Conservation (phyloP, 2,797 vertebrate genomes). For the Sorex maritimensis region DNA sequence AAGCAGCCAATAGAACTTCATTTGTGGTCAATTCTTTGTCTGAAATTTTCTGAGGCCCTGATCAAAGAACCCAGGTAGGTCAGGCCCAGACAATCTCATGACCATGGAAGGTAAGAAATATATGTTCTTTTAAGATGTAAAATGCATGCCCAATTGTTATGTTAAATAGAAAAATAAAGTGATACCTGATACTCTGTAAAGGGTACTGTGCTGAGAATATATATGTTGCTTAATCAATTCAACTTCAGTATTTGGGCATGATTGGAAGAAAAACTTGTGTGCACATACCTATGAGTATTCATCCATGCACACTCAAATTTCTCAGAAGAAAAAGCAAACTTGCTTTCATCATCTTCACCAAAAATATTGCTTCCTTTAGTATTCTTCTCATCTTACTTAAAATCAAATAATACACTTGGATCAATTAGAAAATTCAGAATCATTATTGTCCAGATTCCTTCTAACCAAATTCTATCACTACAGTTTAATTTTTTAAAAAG, state of each 20-base stretch:
- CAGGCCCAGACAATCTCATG: not conserved
- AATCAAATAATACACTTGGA: conserved; percentile 15
- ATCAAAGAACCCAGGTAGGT: not conserved
- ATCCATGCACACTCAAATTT: not conserved
- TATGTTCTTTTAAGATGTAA: conserved; percentile 21
- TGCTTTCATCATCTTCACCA: not conserved
- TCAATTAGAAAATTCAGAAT: not conserved
- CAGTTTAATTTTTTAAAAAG: not conserved
- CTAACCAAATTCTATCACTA: not conserved
- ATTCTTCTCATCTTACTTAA: not conserved
- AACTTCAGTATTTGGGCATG: conserved; percentile 25
- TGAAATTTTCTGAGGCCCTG: not conserved
- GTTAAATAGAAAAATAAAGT: not conserved
- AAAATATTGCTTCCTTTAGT: not conserved
- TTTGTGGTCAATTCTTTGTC: not conserved
- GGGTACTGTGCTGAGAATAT: not conserved
- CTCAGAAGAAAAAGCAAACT: conserved; percentile 53
- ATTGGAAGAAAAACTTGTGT: not conserved
- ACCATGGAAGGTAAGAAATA: not conserved
- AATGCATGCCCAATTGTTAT: not conserved
- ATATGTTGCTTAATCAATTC: not conserved
- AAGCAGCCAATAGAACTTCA: not conserved
- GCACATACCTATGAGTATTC: not conserved
- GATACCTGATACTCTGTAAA: not conserved
- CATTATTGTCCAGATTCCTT: not conserved